Evolutionary conservation across 1,140 invertebrate species (phyloP).

Genomic region (Drosophila seguyi): DNA sequence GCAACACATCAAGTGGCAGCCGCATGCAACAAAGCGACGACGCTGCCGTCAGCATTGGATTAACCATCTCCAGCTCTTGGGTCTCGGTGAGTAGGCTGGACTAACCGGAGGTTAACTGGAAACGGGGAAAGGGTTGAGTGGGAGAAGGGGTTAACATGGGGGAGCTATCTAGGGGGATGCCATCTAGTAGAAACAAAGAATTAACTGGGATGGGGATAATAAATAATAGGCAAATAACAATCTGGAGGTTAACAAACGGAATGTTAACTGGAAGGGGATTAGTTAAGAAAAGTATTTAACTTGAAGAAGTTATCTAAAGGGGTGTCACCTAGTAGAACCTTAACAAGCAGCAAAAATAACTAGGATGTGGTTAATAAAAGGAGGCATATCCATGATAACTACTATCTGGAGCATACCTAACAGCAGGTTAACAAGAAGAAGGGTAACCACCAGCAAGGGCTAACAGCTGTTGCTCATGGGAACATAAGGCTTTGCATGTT

Average conservation of each 20-base stretch:
- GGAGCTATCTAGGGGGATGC: background rate
- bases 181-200: no score
- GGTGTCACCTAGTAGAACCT: background rate
- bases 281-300: background rate
- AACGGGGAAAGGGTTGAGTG: background rate
- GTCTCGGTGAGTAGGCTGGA: slow-evolving; percentile 53
- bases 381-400: no score
- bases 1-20: slow-evolving; percentile 49
- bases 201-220: background rate
- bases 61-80: slow-evolving; percentile 65
- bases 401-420: background rate
- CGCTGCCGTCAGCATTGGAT: slow-evolving; percentile 70
- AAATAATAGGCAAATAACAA: no score
- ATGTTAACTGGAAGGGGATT: background rate
- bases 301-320: background rate
- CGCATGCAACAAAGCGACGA: slow-evolving; percentile 58
- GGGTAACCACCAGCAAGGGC: background rate
- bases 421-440: background rate
- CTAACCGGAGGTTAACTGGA: background rate
- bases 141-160: no score
- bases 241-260: background rate
- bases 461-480: slow-evolving; percentile 59
- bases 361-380: background rate
- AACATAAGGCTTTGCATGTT: slow-evolving; percentile 43
- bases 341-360: background rate